Base-by-base conservation (phyloP, 2,888 invertebrate species). In the Zaprionus bogoriensis region DNA sequence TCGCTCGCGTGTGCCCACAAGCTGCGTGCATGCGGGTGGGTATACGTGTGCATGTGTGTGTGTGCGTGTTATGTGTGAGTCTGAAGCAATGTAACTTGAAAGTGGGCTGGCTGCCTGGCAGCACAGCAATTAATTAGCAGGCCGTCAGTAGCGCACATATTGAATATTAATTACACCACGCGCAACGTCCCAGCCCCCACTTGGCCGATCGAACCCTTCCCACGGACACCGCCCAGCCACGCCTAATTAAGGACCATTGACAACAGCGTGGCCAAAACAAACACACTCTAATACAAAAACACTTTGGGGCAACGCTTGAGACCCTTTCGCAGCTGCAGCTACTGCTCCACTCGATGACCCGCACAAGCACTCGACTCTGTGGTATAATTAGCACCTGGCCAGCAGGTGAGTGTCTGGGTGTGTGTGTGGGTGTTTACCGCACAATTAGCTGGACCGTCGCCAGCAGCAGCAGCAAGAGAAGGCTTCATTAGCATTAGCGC, bases 141-240 rank as follows among this genome's bases (percentile, higher is more conserved):
- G 27, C 46, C 63, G 65, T 59, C 62, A 58, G 28, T 36, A 28
- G 42, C 62, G 50, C 71, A 65, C 61, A 82, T 76, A 80, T 80
- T 79, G 85, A 82, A 85, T 85, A 85, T 85, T 85, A 80, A 80
- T 80, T 85, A 74, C 71, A 68, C 42, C 60, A 42, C 47, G 60
- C 36, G 32, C 19, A 23, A 36, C 17, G 10, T 42, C 23, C n/a
- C 10, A 41, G 22, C 38, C 2, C 17, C 46, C 23, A 28, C 47
- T 19, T n/a, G 23, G 2, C 27, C 9, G 22, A 47, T 45, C 14
- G 23, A 4, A 42, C 55, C 30, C 30, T 6, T 9, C 10, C 7
- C 10, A 20, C 19, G 3, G 4, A 1, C 10, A 14, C n/a, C 9
- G 14, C 2, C n/a, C 30, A 3, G 23, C 27, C 20, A 9, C 30